Conservation (phyloP, 2,797 vertebrate species). For the Xerus rutilus region DNA sequence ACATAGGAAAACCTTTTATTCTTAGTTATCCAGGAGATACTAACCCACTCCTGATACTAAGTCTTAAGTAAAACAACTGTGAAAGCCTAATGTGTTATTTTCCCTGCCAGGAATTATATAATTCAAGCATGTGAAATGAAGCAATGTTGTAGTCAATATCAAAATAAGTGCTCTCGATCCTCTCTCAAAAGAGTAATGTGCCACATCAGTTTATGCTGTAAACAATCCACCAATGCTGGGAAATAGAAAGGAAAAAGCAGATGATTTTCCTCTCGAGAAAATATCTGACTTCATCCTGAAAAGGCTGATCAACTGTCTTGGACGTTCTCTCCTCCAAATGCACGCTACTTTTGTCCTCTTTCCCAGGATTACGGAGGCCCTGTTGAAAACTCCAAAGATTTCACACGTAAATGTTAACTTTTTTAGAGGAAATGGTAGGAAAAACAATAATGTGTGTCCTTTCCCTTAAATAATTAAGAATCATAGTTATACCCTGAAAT, state of each 20-base stretch:
- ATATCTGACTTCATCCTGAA: neutral
- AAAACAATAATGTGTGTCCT: neutral
- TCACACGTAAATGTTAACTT: neutral
- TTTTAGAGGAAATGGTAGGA: neutral
- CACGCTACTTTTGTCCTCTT: neutral
- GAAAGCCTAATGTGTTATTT: neutral
- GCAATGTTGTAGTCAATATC: neutral
- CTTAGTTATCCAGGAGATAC: neutral
- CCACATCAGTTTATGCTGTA: neutral
- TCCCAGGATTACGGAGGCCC: neutral
- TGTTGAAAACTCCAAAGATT: neutral
- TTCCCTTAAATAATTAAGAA: neutral
- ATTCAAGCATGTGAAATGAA: conserved; percentile 43
- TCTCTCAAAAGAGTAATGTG: neutral
- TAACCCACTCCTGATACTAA: neutral
- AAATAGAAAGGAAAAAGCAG: neutral
- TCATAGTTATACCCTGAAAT: neutral
- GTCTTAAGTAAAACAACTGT: neutral
- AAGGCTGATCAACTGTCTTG: neutral
- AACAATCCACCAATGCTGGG: neutral
- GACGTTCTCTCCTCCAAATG: neutral
- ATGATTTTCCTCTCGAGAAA: conserved; percentile 44
- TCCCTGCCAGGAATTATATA: conserved; percentile 5
- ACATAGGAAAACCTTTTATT: neutral
- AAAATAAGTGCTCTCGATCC: conserved; percentile 20